Conservation (phyloP, 2,888 invertebrate species). For the Calephelis perditalis region DNA sequence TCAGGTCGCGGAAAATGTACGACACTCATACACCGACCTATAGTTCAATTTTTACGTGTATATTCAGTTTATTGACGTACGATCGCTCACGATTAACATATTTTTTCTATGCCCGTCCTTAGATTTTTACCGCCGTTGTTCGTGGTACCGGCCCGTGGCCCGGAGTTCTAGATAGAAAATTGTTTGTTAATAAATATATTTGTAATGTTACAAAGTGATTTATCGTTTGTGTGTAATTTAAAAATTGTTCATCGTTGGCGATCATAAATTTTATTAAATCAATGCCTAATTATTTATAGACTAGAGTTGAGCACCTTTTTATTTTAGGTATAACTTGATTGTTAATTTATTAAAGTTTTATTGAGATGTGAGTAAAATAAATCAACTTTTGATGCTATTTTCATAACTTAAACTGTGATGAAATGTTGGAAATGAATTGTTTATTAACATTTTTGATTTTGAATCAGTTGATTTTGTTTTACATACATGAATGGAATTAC, state of each 20-base stretch:
- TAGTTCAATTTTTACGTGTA: conserved; percentile 10
- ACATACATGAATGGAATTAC: too few relatives aligned
- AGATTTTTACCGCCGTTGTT: too few relatives aligned
- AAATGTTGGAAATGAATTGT: too few relatives aligned
- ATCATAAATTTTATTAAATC: background rate
- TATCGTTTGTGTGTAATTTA: background rate
- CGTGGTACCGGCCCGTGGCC: too few relatives aligned
- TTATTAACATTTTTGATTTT: too few relatives aligned
- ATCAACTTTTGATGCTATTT: background rate
- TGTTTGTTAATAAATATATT: background rate
- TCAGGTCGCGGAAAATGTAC: conserved; percentile 82
- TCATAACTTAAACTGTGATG: too few relatives aligned
- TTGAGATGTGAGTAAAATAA: background rate
- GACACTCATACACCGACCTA: conserved; percentile 38
- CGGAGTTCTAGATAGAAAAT: too few relatives aligned
- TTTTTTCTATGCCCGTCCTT: background rate
- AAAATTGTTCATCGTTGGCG: background rate
- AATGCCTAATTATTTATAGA: background rate
- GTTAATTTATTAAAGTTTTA: background rate
- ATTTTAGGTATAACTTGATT: conserved; percentile 3
- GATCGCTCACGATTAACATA: conserved; percentile 15
- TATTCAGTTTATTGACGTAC: conserved; percentile 6
- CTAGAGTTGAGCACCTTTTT: conserved; percentile 2
- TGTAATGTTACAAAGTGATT: background rate
- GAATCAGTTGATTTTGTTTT: too few relatives aligned